A percentile compares a stretch with the other conserved stretches of the same genome.
Conservation (phyloP, 2,797 vertebrate genomes). For the Todus mexicanus region DNA sequence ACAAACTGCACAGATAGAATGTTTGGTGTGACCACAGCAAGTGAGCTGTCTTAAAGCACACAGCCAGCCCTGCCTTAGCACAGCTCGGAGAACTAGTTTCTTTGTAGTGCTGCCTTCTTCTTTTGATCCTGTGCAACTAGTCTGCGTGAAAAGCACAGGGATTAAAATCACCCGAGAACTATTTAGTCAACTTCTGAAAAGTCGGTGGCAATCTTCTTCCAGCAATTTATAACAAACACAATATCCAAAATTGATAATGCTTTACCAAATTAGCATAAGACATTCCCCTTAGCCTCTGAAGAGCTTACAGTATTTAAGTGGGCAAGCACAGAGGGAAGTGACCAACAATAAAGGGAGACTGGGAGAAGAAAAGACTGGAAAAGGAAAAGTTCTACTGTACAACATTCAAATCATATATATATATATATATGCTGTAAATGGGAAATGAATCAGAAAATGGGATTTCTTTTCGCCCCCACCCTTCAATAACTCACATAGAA, state of each 20-base stretch:
- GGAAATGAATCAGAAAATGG: constrained; percentile 4
- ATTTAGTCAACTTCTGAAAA: neutral
- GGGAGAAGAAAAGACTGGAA: neutral
- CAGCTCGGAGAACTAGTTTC: neutral
- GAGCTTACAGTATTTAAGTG: neutral
- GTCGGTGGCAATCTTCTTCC: neutral
- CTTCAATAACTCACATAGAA: neutral
- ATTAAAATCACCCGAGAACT: neutral
- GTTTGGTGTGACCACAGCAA: neutral
- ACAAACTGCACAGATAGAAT: neutral
- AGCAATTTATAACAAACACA: neutral
- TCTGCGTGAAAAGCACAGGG: neutral
- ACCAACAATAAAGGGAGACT: neutral
- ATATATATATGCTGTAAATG: neutral
- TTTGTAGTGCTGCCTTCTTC: neutral
- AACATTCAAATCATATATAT: neutral
- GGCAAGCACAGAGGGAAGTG: neutral
- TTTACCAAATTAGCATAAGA: neutral
- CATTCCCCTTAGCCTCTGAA: neutral
- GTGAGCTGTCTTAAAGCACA: neutral
- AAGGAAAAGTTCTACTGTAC: neutral
- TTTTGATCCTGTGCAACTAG: neutral
- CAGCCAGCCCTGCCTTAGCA: neutral
- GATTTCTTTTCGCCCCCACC: neutral
- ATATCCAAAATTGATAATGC: neutral